Evolutionary conservation across 2,797 vertebrate species (phyloP).

Genomic region (Todus mexicanus): DNA sequence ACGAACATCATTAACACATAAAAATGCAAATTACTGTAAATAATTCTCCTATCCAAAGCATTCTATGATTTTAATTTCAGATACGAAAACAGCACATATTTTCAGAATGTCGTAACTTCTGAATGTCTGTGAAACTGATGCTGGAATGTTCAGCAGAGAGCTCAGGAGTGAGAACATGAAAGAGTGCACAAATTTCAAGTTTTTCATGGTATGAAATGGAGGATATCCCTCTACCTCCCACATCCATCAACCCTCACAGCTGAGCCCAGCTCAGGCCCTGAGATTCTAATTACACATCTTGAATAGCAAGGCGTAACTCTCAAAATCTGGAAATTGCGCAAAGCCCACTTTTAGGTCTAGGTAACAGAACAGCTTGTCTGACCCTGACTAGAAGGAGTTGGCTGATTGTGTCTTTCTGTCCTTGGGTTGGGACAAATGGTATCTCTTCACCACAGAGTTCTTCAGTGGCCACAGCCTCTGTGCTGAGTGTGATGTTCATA

Average conservation of each 20-base stretch:
- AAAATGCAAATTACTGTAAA: not conserved
- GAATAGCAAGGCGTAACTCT: not conserved
- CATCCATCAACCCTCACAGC: fast-evolving
- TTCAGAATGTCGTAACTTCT: not conserved
- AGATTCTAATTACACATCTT: not conserved
- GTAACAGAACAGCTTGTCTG: conserved; percentile 16
- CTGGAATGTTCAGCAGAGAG: not conserved
- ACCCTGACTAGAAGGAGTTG: conserved; percentile 72
- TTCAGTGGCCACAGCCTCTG: conserved; percentile 24
- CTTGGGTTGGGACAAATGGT: conserved; percentile 9
- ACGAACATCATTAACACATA: not conserved
- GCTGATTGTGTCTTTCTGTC: conserved; percentile 29
- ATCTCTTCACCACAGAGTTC: conserved; percentile 30
- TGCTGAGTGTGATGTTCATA: conserved; percentile 31
- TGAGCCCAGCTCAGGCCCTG: not conserved
- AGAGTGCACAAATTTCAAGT: not conserved
- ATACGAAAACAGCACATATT: not conserved
- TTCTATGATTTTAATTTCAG: not conserved
- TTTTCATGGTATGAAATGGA: not conserved
- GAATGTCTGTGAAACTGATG: not conserved
- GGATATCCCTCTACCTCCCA: not conserved
- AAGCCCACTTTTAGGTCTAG: not conserved
- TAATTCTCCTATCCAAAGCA: not conserved
- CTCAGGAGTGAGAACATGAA: not conserved
- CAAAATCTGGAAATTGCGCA: not conserved